phyloP scores from a whole-genome alignment of 2,888 invertebrate species.

The Sturmia bella region DNA sequence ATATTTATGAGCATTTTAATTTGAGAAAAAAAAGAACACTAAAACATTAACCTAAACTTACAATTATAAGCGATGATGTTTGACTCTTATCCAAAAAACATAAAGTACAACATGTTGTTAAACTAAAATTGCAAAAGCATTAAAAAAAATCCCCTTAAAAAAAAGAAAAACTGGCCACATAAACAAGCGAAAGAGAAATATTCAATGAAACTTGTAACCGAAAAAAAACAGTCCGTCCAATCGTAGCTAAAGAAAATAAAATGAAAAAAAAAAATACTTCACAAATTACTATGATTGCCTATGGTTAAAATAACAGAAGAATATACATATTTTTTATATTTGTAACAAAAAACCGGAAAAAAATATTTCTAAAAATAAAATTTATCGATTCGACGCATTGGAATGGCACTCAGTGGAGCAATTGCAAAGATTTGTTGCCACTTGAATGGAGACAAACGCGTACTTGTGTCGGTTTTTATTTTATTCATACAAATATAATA shows the following conservation, averaged over 20 bases:
- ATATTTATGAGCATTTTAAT: constrained; percentile 66
- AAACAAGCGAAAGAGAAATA: constrained; percentile 27
- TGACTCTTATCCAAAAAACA: constrained; percentile 69
- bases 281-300: constrained; percentile 69
- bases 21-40: constrained; percentile 53
- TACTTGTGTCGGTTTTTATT: constrained; percentile 52
- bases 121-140: constrained; percentile 21
- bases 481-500: constrained; percentile 32
- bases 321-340: constrained; percentile 19
- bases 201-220: constrained; percentile 43
- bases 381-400: constrained; percentile 80
- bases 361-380: constrained; percentile 72
- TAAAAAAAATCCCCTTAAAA: constrained; percentile 5
- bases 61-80: constrained; percentile 67
- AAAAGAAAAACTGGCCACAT: constrained; percentile 42
- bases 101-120: constrained; percentile 53
- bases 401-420: constrained; percentile 80
- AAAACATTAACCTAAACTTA: constrained; percentile 70
- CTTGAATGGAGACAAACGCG: constrained; percentile 69
- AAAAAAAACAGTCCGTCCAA: constrained; percentile 36
- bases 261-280: constrained; percentile 27
- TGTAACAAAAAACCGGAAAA: constrained; percentile 30
- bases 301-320: constrained; percentile 63
- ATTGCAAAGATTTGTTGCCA: constrained; percentile 77
- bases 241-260: constrained; percentile 14